Conservation (phyloP, 2,797 vertebrate genomes). For the Vireo griseus region DNA sequence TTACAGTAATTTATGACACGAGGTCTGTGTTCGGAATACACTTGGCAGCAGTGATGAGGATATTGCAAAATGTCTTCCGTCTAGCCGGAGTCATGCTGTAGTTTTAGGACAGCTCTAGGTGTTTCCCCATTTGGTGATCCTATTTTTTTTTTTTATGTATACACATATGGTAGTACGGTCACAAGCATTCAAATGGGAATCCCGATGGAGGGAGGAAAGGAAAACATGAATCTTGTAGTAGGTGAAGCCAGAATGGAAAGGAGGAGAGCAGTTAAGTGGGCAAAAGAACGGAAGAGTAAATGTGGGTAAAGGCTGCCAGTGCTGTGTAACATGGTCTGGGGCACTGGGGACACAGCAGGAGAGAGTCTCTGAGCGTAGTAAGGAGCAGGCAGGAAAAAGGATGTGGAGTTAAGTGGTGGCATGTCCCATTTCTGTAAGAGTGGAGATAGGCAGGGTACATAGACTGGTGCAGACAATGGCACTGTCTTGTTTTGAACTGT, state of each 20-base stretch:
- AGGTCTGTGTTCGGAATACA: background rate
- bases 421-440: background rate
- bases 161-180: accelerated
- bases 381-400: background rate
- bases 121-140: background rate
- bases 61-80: background rate
- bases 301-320: background rate
- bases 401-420: accelerated
- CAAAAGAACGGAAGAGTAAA: background rate
- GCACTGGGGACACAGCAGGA: background rate
- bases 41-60: background rate
- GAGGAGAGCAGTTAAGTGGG: background rate
- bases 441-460: background rate
- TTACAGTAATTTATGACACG: background rate
- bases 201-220: background rate
- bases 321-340: no score
- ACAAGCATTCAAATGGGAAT: background rate
- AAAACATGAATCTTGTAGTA: background rate
- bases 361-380: background rate
- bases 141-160: background rate
- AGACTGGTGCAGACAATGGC: background rate
- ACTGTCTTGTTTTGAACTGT: background rate
- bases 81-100: background rate
- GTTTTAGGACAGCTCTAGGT: background rate
- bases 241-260: background rate